These are phyloP conservation scores for Chaenodraco wilsoni DNA, from an alignment of 2,797 vertebrate species.

Conservation along the genomic window DNA sequence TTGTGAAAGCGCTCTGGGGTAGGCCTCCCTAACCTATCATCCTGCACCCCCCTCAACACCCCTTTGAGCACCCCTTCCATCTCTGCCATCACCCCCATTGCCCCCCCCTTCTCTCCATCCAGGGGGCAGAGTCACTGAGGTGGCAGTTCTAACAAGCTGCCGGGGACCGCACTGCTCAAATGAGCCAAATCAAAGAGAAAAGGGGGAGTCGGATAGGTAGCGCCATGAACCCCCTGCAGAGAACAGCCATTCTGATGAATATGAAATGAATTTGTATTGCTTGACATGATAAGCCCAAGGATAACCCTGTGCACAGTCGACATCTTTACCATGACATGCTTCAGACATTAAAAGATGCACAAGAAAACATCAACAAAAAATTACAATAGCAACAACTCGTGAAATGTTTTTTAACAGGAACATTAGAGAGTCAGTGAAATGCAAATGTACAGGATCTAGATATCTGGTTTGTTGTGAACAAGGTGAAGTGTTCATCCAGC, in stretches of 20 bases:
- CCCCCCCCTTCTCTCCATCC: slow-evolving; percentile 70
- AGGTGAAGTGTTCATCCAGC: slow-evolving; percentile 40
- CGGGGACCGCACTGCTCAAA: slow-evolving; percentile 84
- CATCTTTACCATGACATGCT: slow-evolving; percentile 63
- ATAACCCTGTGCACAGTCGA: slow-evolving; percentile 73
- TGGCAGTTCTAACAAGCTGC: slow-evolving; percentile 89
- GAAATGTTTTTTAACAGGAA: slow-evolving; percentile 45
- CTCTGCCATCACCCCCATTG: slow-evolving; percentile 61
- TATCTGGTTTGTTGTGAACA: slow-evolving; percentile 47
- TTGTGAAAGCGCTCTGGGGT: slow-evolving; percentile 79
- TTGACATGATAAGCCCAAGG: slow-evolving; percentile 84
- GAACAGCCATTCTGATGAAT: slow-evolving; percentile 85
- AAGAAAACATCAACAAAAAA: slow-evolving; percentile 52
- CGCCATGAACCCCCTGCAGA: slow-evolving; percentile 82
- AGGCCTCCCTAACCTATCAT: slow-evolving; percentile 80
- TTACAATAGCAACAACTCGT: slow-evolving; percentile 40
- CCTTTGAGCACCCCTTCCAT: slow-evolving; percentile 77
- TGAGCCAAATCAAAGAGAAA: slow-evolving; percentile 89
- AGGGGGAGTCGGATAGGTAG: slow-evolving; percentile 82
- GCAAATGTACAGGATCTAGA: slow-evolving; percentile 39
- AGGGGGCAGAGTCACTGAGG: slow-evolving; percentile 86
- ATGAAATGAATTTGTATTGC: slow-evolving; percentile 86
- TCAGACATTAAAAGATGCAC: slow-evolving; percentile 67
- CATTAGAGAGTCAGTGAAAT: slow-evolving; percentile 44
- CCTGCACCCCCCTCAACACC: slow-evolving; percentile 59